Conservation (phyloP, 2,797 vertebrate species). For the Channallabes apus region DNA sequence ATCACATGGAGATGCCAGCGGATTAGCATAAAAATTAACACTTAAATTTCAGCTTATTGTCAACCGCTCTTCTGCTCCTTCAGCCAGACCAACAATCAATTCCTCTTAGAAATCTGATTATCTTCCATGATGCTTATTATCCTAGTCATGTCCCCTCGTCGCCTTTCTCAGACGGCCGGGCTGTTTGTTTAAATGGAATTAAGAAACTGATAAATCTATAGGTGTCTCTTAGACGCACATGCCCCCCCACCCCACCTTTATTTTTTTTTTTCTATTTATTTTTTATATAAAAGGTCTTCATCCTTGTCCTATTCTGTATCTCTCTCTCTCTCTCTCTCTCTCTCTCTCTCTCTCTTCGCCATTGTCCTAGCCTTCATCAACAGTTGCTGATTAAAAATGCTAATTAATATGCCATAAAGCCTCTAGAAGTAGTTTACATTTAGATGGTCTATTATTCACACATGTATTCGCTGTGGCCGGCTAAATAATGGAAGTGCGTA, state of each 20-base stretch:
- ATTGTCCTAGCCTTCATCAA: constrained; percentile 82
- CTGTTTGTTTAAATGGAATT: constrained; percentile 96
- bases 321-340: not conserved
- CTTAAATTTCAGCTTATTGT: constrained; percentile 99
- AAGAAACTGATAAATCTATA: constrained; percentile 94
- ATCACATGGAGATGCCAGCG: constrained; percentile 95
- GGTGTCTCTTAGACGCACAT: constrained; percentile 88
- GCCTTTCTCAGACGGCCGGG: constrained; percentile 83
- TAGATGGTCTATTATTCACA: constrained; percentile 83
- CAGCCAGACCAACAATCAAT: constrained; percentile 97
- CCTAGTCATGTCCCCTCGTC: constrained; percentile 92
- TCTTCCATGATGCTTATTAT: constrained; percentile 99
- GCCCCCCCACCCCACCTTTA: constrained; percentile 53
- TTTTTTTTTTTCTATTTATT: constrained; percentile 15
- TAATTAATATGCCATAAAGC: constrained; percentile 89
- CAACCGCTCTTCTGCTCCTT: constrained; percentile 94
- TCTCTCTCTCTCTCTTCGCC: constrained; percentile 60
- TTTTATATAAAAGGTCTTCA: constrained; percentile 22
- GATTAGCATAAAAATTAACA: constrained; percentile 99
- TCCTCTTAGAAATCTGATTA: constrained; percentile 99
- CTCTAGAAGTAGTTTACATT: constrained; percentile 78
- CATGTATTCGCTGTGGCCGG: constrained; percentile 82
- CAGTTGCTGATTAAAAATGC: constrained; percentile 87
- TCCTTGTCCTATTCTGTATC: constrained; percentile 17
- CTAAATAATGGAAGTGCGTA: constrained; percentile 60